Evolutionary conservation across 2,113 vertebrate species (phyloP), one percentile per base, ranked within the genome.

Genomic region (Crotophaga sulcirostris): DNA sequence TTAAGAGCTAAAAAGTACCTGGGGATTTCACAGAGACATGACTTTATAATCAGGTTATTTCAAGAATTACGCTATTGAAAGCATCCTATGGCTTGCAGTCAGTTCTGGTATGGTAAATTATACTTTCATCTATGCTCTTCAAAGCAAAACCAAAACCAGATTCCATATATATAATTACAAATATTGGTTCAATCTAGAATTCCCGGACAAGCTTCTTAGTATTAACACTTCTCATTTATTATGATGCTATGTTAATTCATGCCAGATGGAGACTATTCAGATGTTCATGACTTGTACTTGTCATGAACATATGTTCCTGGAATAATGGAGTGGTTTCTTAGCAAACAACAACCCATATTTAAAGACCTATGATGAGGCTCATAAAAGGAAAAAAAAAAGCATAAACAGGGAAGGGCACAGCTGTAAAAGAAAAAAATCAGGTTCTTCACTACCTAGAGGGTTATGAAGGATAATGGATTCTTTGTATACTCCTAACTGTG

Each of bases 221-320:
- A 96, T 97, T 97, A 96, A 94, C 96, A 96, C 76, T 96, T 96
- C 94, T 94, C 83, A 90, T 96, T 94, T 93, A 95, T 94, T 89
- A 89, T 94, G 90, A 88, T 93, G 75, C 76, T 69, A 91, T 89
- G 92, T 93, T 97, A 95, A 97, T 97, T 95, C 88, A 64, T 90
- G 85, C 96, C 97, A 97, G 97, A 97, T 97, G 97, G 97, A 97
- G 92, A 89, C 84, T 94, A 94, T 93, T 97, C 96, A 97, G 97
- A 94, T 83, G 94, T 96, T 97, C 96, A 93, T 93, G 93, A 95
- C 96, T 96, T 83, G 67, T 95, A 96, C 95, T 96, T 95, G 96
- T 96, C 90, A 94, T 0, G 3, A 97, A 69, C 97, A 96, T 97
- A 97, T 97, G 96, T 60, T 97, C 87, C 88, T 92, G 79, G 80